Percentiles rank a stretch among this genome's conserved stretches.
Conservation (phyloP, 2,888 invertebrate genomes). For the Cataglyphis rosenhaueri region DNA sequence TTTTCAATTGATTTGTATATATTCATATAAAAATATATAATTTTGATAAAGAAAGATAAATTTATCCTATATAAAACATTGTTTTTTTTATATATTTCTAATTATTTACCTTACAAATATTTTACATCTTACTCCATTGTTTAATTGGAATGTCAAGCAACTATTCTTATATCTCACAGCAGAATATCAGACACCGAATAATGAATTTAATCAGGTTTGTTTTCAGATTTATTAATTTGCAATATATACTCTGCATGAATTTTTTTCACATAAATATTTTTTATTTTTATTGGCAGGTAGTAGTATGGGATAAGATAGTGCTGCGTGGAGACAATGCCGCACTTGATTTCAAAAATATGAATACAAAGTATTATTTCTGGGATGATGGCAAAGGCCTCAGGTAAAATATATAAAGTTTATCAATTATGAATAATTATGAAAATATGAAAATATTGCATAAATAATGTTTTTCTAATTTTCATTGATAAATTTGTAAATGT, state of each 20-base stretch:
- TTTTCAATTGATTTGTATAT: neutral
- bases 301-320: conserved; percentile 99
- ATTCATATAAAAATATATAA: neutral
- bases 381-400: conserved; percentile 99
- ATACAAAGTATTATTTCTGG: conserved; percentile 99
- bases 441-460: neutral
- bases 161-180: conserved; percentile 98
- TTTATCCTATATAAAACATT: neutral
- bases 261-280: neutral
- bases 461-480: conserved; percentile 33
- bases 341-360: conserved; percentile 96
- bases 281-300: conserved; percentile 88
- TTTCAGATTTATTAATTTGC: conserved; percentile 17
- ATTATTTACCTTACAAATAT: conserved; percentile 74
- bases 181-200: conserved; percentile 95
- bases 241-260: conserved; percentile 12
- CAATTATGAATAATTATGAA: neutral
- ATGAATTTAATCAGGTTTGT: conserved; percentile 92
- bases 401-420: conserved; percentile 86
- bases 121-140: conserved; percentile 92
- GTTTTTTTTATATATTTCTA: conserved; percentile 14
- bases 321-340: conserved; percentile 97
- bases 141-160: conserved; percentile 99
- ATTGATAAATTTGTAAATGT: conserved; percentile 17
- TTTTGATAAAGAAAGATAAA: neutral